These are phyloP conservation scores for Tortrix viridana DNA, from an alignment of 2,888 invertebrate species.

Conservation along the genomic window DNA sequence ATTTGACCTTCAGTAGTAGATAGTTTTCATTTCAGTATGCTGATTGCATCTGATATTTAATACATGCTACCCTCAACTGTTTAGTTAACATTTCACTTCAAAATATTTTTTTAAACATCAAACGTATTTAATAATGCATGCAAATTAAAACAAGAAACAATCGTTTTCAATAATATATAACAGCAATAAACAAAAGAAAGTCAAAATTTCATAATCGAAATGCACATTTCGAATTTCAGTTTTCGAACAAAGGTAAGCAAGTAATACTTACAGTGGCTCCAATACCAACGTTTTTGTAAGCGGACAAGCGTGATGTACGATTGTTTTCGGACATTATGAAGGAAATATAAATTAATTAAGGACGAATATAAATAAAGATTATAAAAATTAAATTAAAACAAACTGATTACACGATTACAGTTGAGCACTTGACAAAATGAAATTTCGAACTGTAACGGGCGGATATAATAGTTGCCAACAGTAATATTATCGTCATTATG, in stretches of 20 bases:
- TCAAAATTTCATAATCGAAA: neutral
- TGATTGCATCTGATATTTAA: no score
- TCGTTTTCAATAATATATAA: neutral
- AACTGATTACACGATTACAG: neutral
- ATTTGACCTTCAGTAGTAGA: no score
- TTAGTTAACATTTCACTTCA: neutral
- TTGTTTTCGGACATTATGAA: conserved; percentile 86
- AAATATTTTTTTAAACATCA: neutral
- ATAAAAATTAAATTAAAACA: neutral
- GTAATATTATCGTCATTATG: neutral
- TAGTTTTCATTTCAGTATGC: no score
- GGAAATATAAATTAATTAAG: conserved; percentile 4
- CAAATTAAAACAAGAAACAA: neutral
- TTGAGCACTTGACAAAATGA: neutral
- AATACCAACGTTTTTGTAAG: conserved; percentile 91
- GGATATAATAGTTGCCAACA: conserved; percentile 14
- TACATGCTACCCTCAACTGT: neutral
- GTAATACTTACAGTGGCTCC: conserved; percentile 86
- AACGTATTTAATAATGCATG: neutral
- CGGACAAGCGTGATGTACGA: conserved; percentile 83
- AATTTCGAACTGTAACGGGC: conserved; percentile 26
- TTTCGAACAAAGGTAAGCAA: conserved; percentile 24
- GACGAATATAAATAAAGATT: neutral
- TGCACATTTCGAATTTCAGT: conserved; percentile 1
- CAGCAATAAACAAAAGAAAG: neutral